A percentile compares a stretch with the other conserved stretches of the same genome.
These are phyloP conservation scores for Andrena flavipes DNA, from an alignment of 2,888 invertebrate genomes.

Conservation along the genomic window DNA sequence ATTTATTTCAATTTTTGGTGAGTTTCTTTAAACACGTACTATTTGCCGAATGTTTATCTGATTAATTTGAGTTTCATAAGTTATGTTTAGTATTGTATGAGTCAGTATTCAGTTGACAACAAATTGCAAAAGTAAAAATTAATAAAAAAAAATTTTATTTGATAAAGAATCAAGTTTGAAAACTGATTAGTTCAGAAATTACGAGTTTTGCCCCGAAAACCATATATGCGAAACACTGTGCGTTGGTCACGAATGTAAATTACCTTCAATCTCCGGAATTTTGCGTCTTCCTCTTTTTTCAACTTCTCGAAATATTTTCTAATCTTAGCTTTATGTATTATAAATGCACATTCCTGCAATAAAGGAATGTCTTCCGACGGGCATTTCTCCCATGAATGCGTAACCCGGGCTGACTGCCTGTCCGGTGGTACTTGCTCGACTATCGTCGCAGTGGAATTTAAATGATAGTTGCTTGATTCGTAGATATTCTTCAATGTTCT, in stretches of 20 bases:
- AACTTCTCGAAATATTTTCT: conserved; percentile 74
- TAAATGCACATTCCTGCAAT: conserved; percentile 80
- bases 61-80: too few species aligned
- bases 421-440: conserved; percentile 60
- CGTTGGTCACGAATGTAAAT: background rate
- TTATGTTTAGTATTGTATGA: too few species aligned
- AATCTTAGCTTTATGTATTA: conserved; percentile 79
- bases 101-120: too few species aligned
- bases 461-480: conserved; percentile 54
- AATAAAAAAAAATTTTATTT: too few species aligned
- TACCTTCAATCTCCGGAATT: conserved; percentile 80
- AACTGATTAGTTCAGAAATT: too few species aligned
- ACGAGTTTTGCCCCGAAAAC: too few species aligned
- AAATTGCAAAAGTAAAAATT: too few species aligned
- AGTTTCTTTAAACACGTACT: too few species aligned
- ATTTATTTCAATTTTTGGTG: too few species aligned
- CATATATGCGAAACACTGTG: too few species aligned
- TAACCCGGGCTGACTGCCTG: conserved; percentile 25
- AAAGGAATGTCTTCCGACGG: conserved; percentile 74
- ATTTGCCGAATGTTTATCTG: too few species aligned
- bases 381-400: background rate
- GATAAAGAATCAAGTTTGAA: too few species aligned
- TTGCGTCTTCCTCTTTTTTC: conserved; percentile 77
- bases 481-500: conserved; percentile 68
- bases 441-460: conserved; percentile 71